A percentile compares a stretch with the other conserved stretches of the same genome.
Conservation (phyloP, 2,113 vertebrate genomes). For the Tyrannus savana region DNA sequence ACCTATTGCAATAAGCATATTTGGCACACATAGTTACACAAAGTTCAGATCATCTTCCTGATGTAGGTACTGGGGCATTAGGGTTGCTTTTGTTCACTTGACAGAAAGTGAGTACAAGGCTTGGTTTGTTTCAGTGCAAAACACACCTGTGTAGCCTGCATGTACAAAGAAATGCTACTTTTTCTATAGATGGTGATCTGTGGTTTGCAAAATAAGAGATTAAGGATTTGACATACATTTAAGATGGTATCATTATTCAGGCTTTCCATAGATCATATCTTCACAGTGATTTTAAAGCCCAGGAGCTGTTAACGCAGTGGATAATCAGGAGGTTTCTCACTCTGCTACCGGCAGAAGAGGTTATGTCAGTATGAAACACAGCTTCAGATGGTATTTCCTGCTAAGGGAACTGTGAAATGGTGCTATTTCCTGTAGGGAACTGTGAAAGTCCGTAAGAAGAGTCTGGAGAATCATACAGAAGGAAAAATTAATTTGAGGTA, state of each 20-base stretch:
- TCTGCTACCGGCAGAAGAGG: background rate
- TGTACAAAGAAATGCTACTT: background rate
- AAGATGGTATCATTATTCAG: background rate
- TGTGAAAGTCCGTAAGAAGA: background rate
- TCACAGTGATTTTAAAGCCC: background rate
- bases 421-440: background rate
- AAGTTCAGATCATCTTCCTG: background rate
- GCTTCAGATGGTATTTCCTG: background rate
- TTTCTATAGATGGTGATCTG: background rate
- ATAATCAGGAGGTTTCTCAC: background rate
- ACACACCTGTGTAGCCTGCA: accelerated
- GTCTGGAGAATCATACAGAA: background rate
- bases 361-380: background rate
- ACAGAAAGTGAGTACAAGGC: background rate
- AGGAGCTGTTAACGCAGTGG: background rate
- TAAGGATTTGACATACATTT: background rate
- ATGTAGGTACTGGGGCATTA: background rate
- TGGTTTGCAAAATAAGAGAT: background rate
- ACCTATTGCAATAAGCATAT: background rate
- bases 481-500: background rate
- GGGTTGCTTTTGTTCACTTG: background rate
- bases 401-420: background rate
- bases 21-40: background rate
- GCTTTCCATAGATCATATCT: background rate
- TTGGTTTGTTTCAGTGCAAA: background rate